Base-by-base conservation (phyloP, 2,888 invertebrate species). In the Athetis lepigone region DNA sequence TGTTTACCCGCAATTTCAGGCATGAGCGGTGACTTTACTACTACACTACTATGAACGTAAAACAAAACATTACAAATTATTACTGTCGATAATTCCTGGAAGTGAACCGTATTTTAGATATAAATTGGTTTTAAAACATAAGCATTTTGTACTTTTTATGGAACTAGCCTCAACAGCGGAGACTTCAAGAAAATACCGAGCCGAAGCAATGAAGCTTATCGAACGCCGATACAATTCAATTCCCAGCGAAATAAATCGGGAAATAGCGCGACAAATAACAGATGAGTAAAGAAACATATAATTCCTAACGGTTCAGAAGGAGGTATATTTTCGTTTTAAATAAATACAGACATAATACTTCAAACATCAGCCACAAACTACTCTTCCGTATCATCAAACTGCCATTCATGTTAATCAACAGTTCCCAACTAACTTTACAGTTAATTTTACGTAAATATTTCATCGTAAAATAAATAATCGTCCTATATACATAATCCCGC, bases 401-500 rank as follows among this genome's bases (percentile, higher is more conserved):
- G n/a, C 16, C 9, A 8, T 23, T n/a, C 23, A 8, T 33, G 6
- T 6, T 19, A 59, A 39, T 21, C 23, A 19, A 13, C 61, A 46
- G 13, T 70, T 29, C 6, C n/a, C 6, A 25, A 39, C 61, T 7
- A 69, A 59, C 25, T 45, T 45, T 13, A 19, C 23, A 11, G 9
- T 16, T 1, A 33, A 29, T 37, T 45, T 45, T 37, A 45, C 16
- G 29, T 58, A 1, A 69, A 37, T 13, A 29, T 23, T 63, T 23
- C 39, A 62, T 40, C 45, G 25, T 71, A 23, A 71, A 64, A 46
- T 71, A 65, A 71, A 65, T 67, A 47, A 47, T 11, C 29, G 7
- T 25, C 54, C 9, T 52, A 4, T 64, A 29, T 36, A 65, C 50
- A 16, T 72, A 65, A 46, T 36, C 49, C 36, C 23, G 25, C 2